These are phyloP conservation scores for Dicerorhinus sumatrensis DNA, from an alignment of 2,113 vertebrate genomes.

Conservation along the genomic window DNA sequence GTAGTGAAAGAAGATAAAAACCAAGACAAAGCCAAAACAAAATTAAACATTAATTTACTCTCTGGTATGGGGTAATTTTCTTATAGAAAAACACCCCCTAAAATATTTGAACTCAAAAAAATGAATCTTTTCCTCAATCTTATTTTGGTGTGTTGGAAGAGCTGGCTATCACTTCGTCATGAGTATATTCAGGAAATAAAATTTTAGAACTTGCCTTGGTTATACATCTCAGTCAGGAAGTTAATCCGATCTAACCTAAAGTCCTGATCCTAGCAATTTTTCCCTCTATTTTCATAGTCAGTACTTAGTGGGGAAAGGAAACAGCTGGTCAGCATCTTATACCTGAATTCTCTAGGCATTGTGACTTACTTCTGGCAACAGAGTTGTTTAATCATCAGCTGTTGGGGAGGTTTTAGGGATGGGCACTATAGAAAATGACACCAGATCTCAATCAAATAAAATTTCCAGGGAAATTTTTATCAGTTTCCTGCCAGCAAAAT, in stretches of 20 bases:
- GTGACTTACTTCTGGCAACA: neutral
- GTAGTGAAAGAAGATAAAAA: neutral
- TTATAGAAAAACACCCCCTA: neutral
- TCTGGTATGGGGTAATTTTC: neutral
- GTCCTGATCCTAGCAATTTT: neutral
- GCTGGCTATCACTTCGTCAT: neutral
- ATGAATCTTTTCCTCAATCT: neutral
- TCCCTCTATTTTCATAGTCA: neutral
- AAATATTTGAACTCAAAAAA: neutral
- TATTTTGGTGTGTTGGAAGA: neutral
- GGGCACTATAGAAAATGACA: neutral
- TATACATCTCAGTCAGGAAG: neutral
- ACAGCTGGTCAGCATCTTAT: neutral
- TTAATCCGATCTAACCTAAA: neutral
- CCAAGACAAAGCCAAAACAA: neutral
- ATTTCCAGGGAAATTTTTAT: neutral
- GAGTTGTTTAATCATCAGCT: neutral
- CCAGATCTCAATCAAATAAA: conserved; percentile 35
- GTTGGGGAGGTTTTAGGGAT: neutral
- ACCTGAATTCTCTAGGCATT: too few species aligned
- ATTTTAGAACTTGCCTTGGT: neutral
- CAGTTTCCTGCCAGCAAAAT: neutral
- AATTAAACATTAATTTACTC: neutral
- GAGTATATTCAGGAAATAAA: conserved; percentile 38
- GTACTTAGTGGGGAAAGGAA: neutral